Evolutionary conservation across 2,797 vertebrate species (phyloP).

Genomic region (Scomberomorus guttatus): DNA sequence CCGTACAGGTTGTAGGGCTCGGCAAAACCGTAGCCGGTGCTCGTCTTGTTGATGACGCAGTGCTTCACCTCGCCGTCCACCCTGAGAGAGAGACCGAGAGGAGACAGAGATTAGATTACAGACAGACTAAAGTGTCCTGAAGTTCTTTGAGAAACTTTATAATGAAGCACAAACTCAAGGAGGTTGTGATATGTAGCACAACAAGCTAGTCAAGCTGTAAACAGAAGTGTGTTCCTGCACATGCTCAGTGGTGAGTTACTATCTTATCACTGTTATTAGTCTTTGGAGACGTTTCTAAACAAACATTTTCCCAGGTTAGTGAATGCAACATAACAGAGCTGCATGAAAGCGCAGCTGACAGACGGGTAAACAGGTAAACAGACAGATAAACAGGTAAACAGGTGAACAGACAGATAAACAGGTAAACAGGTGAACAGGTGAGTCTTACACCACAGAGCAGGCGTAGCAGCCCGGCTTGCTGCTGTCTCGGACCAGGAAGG

Average conservation of each 20-base stretch:
- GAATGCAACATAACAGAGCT: no score
- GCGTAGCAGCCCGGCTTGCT: slow-evolving; percentile 93
- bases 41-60: slow-evolving; percentile 94
- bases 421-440: no score
- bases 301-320: background rate
- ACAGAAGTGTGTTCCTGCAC: no score
- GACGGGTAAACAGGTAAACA: background rate
- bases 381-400: no score
- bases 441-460: slow-evolving; percentile 94
- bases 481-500: slow-evolving; percentile 95
- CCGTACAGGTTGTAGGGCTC: slow-evolving; percentile 95
- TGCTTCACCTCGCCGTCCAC: slow-evolving; percentile 94
- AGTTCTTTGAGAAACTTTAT: no score
- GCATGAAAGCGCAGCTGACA: background rate
- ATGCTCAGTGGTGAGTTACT: no score
- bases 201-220: no score
- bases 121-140: background rate
- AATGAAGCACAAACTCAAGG: no score
- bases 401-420: no score
- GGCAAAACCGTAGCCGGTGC: slow-evolving; percentile 90
- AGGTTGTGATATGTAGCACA: no score
- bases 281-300: no score
- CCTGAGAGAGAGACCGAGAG: slow-evolving; percentile 69
- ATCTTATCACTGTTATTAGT: no score
- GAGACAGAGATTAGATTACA: background rate